Evolutionary conservation across 1,140 invertebrate genomes (phyloP), one percentile per base, ranked within the genome.

Genomic region (Drosophila suzukii): DNA sequence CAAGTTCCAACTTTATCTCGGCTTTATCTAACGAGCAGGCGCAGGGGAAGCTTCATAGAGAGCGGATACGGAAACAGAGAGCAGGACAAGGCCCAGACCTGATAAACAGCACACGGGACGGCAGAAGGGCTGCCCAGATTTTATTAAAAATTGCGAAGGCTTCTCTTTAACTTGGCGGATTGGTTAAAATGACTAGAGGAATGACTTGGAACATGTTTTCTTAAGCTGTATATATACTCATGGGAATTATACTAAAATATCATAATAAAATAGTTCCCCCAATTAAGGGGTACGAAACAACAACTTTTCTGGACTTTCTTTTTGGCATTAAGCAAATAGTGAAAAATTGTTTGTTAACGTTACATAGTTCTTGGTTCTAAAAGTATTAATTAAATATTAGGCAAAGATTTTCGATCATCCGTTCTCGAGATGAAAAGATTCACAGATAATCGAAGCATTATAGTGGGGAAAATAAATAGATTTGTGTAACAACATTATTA

Each of bases 1-100:
- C 39, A 66, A 71, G 76, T 79, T 78, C 63, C 74, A 75, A 68
- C 68, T 74, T 89, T 84, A 88, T 89, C 80, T 88, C 27, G n/a
- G 47, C 47, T 71, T 89, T 89, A 88, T 88, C 83, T 89, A 44
- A 47, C 46, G 57, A 24, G 20, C 62, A 63, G 38, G 34, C 47
- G 72, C 72, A 68, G 71, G 61, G 79, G 49, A 72, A 78, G 61
- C 54, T 15, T 24, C 6, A 5, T 34, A 39, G 41, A 44, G 20
- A 57, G 17, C 36, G 30, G 39, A 38, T 11, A 6, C 11, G n/a
- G 5, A 32, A 47, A 17, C 62, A 8, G 41, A n/a, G 50, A 44
- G 47, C 1, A 11, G 43, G 36, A 43, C 15, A 53, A 34, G 20
- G 34, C 62, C 38, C 57, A 56, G 53, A 53, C 38, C 57, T 60